These are phyloP conservation scores for Eilema griseolum DNA, from an alignment of 2,888 invertebrate genomes.

Conservation along the genomic window DNA sequence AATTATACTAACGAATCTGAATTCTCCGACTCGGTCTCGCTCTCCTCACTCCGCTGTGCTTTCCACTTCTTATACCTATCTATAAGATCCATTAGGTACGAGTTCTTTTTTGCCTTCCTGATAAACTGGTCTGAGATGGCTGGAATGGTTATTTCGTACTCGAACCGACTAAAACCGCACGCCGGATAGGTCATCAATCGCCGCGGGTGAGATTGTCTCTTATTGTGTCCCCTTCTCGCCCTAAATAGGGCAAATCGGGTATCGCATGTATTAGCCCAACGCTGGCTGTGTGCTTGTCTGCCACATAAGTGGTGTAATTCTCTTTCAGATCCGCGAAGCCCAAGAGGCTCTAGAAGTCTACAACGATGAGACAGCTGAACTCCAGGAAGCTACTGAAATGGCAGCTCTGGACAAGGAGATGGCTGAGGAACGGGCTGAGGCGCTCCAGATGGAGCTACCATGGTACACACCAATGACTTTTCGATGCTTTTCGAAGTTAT, in stretches of 20 bases:
- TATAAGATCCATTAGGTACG: conserved; percentile 98
- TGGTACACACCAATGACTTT: too few relatives aligned
- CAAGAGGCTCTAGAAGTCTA: conserved; percentile 95
- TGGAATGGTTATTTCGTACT: too few relatives aligned
- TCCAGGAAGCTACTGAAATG: conserved; percentile 98
- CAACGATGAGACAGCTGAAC: conserved; percentile 97
- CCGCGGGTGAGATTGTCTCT: too few relatives aligned
- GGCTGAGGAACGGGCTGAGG: conserved; percentile 95
- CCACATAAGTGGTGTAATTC: too few relatives aligned
- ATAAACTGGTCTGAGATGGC: too few relatives aligned
- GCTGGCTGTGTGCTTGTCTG: too few relatives aligned
- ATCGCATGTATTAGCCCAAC: too few relatives aligned
- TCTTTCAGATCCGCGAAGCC: conserved; percentile 91
- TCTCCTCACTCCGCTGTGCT: conserved; percentile 96
- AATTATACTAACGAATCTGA: conserved; percentile 94
- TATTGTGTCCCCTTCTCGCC: too few relatives aligned
- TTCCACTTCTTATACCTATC: conserved; percentile 99
- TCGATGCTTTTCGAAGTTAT: too few relatives aligned
- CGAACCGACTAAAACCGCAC: too few relatives aligned
- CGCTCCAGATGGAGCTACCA: conserved; percentile 92
- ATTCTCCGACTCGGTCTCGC: conserved; percentile 97
- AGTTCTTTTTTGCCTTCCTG: conserved; percentile 98
- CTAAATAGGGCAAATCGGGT: too few relatives aligned
- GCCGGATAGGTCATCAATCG: too few relatives aligned
- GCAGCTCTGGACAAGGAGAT: conserved; percentile 99